A percentile compares a stretch with the other conserved stretches of the same genome.
These are phyloP conservation scores for Drosophila neoperkinsi DNA, from an alignment of 2,888 invertebrate species.

Conservation along the genomic window DNA sequence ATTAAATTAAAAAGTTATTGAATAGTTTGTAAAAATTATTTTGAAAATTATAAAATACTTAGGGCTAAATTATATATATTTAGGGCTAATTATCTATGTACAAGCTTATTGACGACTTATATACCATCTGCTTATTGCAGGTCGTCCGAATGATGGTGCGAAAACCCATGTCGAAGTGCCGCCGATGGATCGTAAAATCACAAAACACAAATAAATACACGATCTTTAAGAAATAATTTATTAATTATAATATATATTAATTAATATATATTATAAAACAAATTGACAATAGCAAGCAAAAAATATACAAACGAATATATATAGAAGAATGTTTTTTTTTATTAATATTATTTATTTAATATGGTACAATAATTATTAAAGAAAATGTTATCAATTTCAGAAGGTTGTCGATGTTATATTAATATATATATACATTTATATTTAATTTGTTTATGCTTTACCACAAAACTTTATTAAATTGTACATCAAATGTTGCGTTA, in stretches of 20 bases:
- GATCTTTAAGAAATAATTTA: no score
- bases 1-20: neutral
- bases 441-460: neutral
- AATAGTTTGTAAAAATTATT: no score
- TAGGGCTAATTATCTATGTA: neutral
- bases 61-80: neutral
- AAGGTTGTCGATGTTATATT: neutral
- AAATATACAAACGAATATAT: neutral
- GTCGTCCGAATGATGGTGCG: no score
- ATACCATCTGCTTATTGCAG: no score
- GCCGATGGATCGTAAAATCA: no score
- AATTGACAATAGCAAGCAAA: no score
- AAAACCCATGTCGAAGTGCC: no score
- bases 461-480: neutral
- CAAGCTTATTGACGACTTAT: neutral
- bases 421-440: neutral
- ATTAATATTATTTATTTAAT: neutral
- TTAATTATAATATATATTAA: no score
- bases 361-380: neutral
- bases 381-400: neutral
- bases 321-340: neutral
- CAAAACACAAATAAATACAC: no score
- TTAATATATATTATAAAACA: no score
- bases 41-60: no score
- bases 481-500: neutral